phyloP scores from a whole-genome alignment of 2,113 vertebrate genomes.

The Ardeotis arabs region DNA sequence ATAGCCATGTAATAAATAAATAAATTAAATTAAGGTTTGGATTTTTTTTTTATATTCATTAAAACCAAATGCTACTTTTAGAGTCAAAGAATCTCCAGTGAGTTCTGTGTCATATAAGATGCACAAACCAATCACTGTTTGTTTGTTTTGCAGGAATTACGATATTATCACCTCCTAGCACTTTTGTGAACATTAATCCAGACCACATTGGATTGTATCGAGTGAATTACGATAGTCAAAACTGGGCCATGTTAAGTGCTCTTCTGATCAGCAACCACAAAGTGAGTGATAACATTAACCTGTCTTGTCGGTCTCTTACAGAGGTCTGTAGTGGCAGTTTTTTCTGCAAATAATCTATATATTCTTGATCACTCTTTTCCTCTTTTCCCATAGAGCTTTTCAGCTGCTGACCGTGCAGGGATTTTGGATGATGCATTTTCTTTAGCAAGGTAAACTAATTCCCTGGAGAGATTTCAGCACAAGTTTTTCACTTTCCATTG shows the following conservation, averaged over 20 bases:
- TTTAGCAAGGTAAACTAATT: conserved; percentile 83
- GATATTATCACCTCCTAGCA: conserved; percentile 13
- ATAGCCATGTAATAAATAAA: neutral
- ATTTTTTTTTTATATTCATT: conserved; percentile 4
- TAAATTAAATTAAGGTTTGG: neutral
- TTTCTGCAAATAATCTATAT: neutral
- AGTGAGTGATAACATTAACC: conserved; percentile 71
- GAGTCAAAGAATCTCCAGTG: neutral
- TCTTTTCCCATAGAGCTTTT: conserved; percentile 70
- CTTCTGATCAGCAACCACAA: conserved; percentile 53
- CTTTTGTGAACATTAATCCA: conserved; percentile 84
- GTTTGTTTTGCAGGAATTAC: conserved; percentile 71
- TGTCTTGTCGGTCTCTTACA: neutral
- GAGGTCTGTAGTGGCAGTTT: neutral
- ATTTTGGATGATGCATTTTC: conserved; percentile 84
- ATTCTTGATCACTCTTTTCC: neutral
- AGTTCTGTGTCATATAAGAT: neutral
- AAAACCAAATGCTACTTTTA: neutral
- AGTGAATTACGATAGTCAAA: conserved; percentile 83
- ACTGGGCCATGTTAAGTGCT: conserved; percentile 76
- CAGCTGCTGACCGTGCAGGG: conserved; percentile 77
- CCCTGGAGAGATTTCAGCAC: neutral
- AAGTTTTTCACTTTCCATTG: neutral
- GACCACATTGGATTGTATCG: conserved; percentile 92
- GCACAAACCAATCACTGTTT: conserved; percentile 18